phyloP scores from a whole-genome alignment of 2,113 vertebrate species.

The Urocolius indicus region DNA sequence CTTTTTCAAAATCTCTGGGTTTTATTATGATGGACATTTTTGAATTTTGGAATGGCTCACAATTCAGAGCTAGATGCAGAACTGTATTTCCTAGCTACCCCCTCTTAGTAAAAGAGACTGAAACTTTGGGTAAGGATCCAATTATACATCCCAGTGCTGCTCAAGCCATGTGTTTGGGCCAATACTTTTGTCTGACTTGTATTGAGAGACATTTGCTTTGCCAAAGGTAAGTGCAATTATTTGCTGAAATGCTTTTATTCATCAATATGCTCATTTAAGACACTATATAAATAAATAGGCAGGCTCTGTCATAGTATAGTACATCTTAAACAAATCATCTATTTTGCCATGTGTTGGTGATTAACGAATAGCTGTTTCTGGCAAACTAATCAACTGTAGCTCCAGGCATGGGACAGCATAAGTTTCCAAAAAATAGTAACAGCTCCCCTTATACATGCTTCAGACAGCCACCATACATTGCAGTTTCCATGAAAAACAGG shows the following conservation, averaged over 20 bases:
- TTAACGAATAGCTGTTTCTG: constrained; percentile 49
- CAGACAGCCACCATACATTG: constrained; percentile 23
- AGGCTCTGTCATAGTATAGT: not conserved
- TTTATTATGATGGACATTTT: not conserved
- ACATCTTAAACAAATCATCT: constrained; percentile 2
- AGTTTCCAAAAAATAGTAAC: constrained; percentile 41
- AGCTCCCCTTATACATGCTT: constrained; percentile 5
- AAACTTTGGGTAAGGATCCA: not conserved
- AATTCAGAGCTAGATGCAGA: not conserved
- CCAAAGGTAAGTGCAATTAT: not conserved
- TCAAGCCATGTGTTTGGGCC: not conserved
- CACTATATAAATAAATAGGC: not conserved
- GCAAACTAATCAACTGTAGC: constrained; percentile 45
- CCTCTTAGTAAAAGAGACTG: not conserved
- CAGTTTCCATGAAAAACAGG: constrained; percentile 67
- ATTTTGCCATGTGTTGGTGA: constrained; percentile 21
- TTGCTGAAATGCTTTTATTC: not conserved
- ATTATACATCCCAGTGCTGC: not conserved
- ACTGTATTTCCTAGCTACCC: not conserved
- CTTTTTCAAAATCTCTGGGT: not conserved
- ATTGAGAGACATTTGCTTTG: not conserved
- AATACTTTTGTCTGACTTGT: not conserved
- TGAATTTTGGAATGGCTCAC: not conserved
- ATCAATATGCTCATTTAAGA: not conserved
- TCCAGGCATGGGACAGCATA: constrained; percentile 12